A percentile compares a stretch with the other conserved stretches of the same genome.
phyloP scores from a whole-genome alignment of 1,140 invertebrate species.

The Psix sp. region DNA sequence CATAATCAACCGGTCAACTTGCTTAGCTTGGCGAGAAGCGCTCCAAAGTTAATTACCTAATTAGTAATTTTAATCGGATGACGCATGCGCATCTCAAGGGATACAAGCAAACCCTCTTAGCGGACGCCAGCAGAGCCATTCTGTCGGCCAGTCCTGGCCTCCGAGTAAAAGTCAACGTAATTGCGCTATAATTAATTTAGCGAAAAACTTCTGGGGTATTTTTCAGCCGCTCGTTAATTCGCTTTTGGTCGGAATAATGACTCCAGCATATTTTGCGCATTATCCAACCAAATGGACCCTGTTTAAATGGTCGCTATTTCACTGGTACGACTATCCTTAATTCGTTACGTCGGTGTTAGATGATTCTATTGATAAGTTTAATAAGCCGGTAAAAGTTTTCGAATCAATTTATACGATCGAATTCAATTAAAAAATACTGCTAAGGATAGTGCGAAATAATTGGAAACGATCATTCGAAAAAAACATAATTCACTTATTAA shows the following conservation, averaged over 20 bases:
- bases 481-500: too few species aligned
- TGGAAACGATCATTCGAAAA: too few species aligned
- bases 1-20: slow-evolving; percentile 78
- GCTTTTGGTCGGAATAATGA: slow-evolving; percentile 56
- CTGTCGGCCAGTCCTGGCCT: slow-evolving; percentile 60
- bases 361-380: slow-evolving; percentile 23
- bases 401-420: too few species aligned
- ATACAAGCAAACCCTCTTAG: slow-evolving; percentile 79
- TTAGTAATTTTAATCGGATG: slow-evolving; percentile 79
- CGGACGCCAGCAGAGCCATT: slow-evolving; percentile 58
- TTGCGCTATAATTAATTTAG: slow-evolving; percentile 68
- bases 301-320: slow-evolving; percentile 32
- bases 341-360: slow-evolving; percentile 10
- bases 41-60: slow-evolving; percentile 78
- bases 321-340: slow-evolving; percentile 20
- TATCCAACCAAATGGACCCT: slow-evolving; percentile 40
- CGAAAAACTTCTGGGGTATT: slow-evolving; percentile 66
- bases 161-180: slow-evolving; percentile 63
- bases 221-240: slow-evolving; percentile 62
- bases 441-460: too few species aligned
- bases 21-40: slow-evolving; percentile 69
- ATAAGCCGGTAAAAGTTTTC: slow-evolving; percentile 12
- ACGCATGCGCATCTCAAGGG: slow-evolving; percentile 77
- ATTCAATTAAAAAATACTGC: too few species aligned
- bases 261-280: slow-evolving; percentile 52